Evolutionary conservation across 2,888 invertebrate genomes (phyloP).

Genomic region (Yponomeuta malinellus): DNA sequence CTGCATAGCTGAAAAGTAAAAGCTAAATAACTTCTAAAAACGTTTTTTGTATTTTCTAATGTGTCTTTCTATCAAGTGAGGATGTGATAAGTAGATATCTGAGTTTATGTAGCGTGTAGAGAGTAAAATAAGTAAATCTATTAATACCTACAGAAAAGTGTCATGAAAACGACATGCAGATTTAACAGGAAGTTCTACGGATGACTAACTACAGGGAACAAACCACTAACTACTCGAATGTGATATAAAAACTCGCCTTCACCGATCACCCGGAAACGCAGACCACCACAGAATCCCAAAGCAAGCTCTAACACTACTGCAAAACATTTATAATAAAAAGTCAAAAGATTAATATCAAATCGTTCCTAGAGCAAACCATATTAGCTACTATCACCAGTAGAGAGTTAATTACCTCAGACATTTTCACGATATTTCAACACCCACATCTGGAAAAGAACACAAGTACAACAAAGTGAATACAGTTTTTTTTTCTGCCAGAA

Average conservation of each 20-base stretch:
- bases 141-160: not conserved
- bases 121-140: not conserved
- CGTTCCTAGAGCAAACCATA: constrained; percentile 43
- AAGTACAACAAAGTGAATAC: constrained; percentile 76
- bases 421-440: constrained; percentile 74
- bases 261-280: constrained; percentile 34
- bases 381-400: constrained; percentile 72
- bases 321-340: not conserved
- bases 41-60: not conserved
- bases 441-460: constrained; percentile 76
- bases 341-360: constrained; percentile 11
- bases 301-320: constrained; percentile 49
- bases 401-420: constrained; percentile 75
- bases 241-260: constrained; percentile 37
- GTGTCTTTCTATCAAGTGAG: not conserved
- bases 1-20: constrained; percentile 3
- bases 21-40: not conserved
- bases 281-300: constrained; percentile 52
- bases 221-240: constrained; percentile 12
- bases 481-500: constrained; percentile 37
- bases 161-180: not conserved
- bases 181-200: not conserved
- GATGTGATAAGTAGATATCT: not conserved
- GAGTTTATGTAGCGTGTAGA: not conserved
- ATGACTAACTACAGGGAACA: not conserved